Base-by-base conservation (phyloP, 2,797 vertebrate genomes). In the Aldrovandia affinis region DNA sequence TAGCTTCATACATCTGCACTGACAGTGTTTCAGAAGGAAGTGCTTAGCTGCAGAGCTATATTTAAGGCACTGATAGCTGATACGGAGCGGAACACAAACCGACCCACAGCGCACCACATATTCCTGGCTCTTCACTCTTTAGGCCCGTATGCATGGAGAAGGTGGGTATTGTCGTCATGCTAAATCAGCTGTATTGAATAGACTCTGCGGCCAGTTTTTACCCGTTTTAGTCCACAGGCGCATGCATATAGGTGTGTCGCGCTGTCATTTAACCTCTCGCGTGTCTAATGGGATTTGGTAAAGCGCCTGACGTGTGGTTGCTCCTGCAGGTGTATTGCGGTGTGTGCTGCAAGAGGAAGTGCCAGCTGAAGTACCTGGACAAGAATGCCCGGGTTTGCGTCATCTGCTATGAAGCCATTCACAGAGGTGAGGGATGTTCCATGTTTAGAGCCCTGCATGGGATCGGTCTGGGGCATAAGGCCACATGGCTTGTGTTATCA, bases 301-400 rank as follows among this genome's bases (percentile, higher is more conserved):
- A 4, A 5, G 50, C 18, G 55, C 12, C 9, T 55, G 15, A 14
- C 57, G 28, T 82, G 50, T 54, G n/a, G 36, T 88, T 86, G n/a
- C 28, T 86, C 88, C 84, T 89, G 75, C 94, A 99, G 98, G 97
- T 99, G 8, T 99, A 97, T 92, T 99, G 98, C 88, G 94, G 96
- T 0, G 91, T 91, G 78, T 99, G 98, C 94, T 99, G 98, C 94
- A 98, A 95, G 93, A 95, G 95, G 84, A 99, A 96, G 91, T 98
- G 96, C 91, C 97, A 97, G 87, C 95, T 99, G 28, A 96, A 96
- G 10, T 99, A 98, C 88, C 89, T 99, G 94, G 98, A 98, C 77
- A 99, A 98, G 84, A 98, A 99, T 93, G 98, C 97, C 85, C 96
- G 98, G 77, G 98, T 99, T 65, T 99, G 98, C 87, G 92, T 96